These are phyloP conservation scores for Sarcoramphus papa DNA, from an alignment of 2,797 vertebrate species.

Conservation along the genomic window DNA sequence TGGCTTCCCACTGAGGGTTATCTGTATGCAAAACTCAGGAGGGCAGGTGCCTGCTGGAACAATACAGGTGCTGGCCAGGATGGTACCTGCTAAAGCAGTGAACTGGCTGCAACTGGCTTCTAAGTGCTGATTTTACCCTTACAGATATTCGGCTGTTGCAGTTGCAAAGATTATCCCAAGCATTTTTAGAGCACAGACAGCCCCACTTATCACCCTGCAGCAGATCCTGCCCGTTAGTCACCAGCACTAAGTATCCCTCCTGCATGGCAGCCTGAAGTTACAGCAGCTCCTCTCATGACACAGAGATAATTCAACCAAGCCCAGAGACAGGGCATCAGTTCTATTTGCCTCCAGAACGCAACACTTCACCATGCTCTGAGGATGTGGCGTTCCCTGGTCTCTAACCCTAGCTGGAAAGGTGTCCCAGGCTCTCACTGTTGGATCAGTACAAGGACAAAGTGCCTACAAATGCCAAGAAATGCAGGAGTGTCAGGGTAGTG, in stretches of 20 bases:
- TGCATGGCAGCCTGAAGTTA: neutral
- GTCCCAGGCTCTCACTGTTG: neutral
- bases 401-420: neutral
- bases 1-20: slow-evolving; percentile 45
- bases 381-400: neutral
- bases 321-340: neutral
- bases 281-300: neutral
- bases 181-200: neutral
- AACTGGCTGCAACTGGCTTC: slow-evolving; percentile 41
- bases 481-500: neutral
- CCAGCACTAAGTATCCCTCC: neutral
- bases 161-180: neutral
- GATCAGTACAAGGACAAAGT: neutral
- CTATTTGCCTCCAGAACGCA: neutral
- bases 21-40: slow-evolving; percentile 13
- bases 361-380: neutral
- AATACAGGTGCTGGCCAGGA: slow-evolving; percentile 45
- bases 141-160: neutral
- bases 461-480: neutral
- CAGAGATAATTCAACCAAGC: neutral
- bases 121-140: neutral
- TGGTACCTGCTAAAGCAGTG: slow-evolving; percentile 40
- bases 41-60: slow-evolving; percentile 55
- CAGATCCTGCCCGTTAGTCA: neutral
- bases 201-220: neutral